Percentiles rank a stretch among this genome's conserved stretches.
Evolutionary conservation across 2,113 vertebrate species (phyloP).

Genomic region (Pelmatolapia mariae): DNA sequence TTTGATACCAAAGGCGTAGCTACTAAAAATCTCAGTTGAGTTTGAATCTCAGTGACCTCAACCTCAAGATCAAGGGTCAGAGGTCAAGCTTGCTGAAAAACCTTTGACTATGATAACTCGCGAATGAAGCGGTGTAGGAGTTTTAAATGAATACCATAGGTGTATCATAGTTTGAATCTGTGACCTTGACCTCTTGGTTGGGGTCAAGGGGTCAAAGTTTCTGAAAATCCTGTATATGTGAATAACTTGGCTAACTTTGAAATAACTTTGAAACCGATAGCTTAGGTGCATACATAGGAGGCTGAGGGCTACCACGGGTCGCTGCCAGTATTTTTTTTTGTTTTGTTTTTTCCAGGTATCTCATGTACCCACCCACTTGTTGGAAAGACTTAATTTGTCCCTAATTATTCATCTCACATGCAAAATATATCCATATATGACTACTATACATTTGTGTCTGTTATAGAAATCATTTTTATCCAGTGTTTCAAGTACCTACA

Average conservation of each 20-base stretch:
- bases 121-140: neutral
- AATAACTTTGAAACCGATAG: rapidly evolving
- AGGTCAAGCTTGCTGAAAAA: neutral
- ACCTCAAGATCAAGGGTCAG: neutral
- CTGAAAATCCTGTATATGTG: neutral
- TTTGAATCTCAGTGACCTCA: neutral
- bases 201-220: neutral
- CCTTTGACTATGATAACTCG: neutral
- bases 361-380: neutral
- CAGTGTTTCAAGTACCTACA: neutral
- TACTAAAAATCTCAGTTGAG: neutral
- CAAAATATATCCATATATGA: neutral
- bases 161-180: neutral
- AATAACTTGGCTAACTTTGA: neutral
- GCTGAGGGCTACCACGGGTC: neutral
- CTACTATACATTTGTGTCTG: neutral
- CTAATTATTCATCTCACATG: neutral
- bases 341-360: neutral
- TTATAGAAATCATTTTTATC: neutral
- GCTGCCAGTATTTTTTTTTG: neutral
- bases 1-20: neutral
- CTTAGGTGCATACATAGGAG: neutral
- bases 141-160: neutral
- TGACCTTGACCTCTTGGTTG: neutral
- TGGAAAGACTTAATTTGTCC: neutral